A percentile compares a stretch with the other conserved stretches of the same genome.
These are phyloP conservation scores for Harmothoe impar DNA, from an alignment of 2,888 invertebrate genomes.

Conservation along the genomic window DNA sequence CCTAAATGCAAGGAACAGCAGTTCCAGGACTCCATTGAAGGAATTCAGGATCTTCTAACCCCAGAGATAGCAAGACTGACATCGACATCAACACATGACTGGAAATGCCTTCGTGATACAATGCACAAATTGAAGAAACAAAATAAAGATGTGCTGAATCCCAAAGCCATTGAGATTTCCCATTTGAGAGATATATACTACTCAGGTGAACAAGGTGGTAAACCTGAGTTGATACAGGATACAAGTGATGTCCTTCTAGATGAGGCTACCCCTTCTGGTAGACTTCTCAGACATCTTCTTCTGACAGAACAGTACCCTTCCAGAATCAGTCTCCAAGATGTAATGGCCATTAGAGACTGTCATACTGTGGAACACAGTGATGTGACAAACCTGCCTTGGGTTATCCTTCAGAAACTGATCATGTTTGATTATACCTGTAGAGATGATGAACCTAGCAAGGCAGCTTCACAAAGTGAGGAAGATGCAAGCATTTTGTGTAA, in stretches of 20 bases:
- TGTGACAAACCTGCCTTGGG: neutral
- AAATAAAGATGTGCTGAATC: neutral
- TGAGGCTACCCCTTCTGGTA: neutral
- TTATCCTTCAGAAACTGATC: slow-evolving; percentile 1
- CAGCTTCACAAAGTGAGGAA: neutral
- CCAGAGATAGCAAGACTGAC: too few species aligned
- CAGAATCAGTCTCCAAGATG: slow-evolving; percentile 21
- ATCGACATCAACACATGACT: too few species aligned
- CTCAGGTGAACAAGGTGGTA: neutral
- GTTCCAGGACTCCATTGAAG: too few species aligned
- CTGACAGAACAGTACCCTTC: neutral
- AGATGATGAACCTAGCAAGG: neutral
- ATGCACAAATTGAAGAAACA: neutral
- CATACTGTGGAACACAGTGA: neutral
- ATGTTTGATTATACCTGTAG: slow-evolving; percentile 28
- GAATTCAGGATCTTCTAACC: too few species aligned
- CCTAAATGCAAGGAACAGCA: too few species aligned
- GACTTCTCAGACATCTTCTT: neutral
- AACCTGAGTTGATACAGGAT: neutral
- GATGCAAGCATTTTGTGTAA: neutral
- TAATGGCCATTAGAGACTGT: neutral
- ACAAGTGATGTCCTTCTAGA: neutral
- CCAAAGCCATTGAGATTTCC: neutral
- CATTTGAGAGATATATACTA: neutral
- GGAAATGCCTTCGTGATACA: neutral